Conservation (phyloP, 2,113 vertebrate species). For the Brachyistius frenatus region DNA sequence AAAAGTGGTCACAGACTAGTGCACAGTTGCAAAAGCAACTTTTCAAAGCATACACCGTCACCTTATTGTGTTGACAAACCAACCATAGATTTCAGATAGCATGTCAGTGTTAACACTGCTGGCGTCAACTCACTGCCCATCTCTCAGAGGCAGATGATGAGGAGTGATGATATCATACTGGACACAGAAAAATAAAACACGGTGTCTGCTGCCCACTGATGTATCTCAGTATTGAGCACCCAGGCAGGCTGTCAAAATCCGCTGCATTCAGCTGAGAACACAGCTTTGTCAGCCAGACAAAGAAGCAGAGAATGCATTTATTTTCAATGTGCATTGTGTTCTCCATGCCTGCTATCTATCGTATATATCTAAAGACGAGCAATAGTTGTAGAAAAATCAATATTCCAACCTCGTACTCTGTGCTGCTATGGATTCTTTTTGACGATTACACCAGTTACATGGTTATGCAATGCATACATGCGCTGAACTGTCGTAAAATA, state of each 20-base stretch:
- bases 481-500: not conserved
- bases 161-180: constrained; percentile 28
- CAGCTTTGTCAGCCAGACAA: constrained; percentile 57
- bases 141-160: constrained; percentile 28
- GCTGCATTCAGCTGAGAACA: constrained; percentile 38
- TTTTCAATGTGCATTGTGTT: constrained; percentile 44
- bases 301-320: constrained; percentile 25
- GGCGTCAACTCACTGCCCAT: constrained; percentile 9
- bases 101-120: constrained; percentile 15
- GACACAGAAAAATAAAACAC: constrained; percentile 31
- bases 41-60: too few relatives aligned
- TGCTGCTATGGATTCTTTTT: not conserved
- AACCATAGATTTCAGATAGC: constrained; percentile 32
- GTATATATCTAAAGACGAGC: constrained; percentile 37
- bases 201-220: constrained; percentile 3
- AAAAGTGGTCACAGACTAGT: too few relatives aligned
- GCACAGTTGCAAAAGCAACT: too few relatives aligned
- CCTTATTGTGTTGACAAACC: constrained; percentile 28
- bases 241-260: constrained; percentile 33
- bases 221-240: constrained; percentile 17
- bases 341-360: constrained; percentile 30
- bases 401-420: not conserved
- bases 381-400: constrained; percentile 42
- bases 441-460: constrained; percentile 11
- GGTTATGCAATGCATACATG: not conserved